Evolutionary conservation across 2,797 vertebrate species (phyloP).

Genomic region (Crenichthys baileyi): DNA sequence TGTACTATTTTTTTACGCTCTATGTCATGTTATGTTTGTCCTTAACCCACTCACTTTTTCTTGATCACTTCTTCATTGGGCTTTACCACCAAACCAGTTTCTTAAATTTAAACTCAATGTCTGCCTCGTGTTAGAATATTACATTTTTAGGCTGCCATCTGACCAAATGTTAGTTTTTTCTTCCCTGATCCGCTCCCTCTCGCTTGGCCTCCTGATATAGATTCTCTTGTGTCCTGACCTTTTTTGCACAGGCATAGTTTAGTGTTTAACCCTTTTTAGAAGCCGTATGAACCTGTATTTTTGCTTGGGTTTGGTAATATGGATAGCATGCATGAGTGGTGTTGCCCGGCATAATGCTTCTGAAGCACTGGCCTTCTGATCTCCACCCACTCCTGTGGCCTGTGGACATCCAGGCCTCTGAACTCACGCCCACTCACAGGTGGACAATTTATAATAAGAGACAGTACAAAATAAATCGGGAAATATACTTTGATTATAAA

Average conservation of each 20-base stretch:
- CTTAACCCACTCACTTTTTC: background rate
- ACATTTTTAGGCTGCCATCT: background rate
- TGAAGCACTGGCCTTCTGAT: conserved; percentile 54
- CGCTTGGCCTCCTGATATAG: conserved; percentile 31
- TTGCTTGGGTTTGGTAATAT: conserved; percentile 25
- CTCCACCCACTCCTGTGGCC: conserved; percentile 64
- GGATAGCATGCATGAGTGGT: conserved; percentile 45
- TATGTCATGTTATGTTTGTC: background rate
- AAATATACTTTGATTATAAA: conserved; percentile 7
- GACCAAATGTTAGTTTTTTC: background rate
- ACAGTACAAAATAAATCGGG: conserved; percentile 21
- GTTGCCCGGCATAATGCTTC: conserved; percentile 52
- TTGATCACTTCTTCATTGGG: background rate
- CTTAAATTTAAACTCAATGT: background rate
- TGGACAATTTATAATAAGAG: conserved; percentile 41
- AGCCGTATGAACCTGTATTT: conserved; percentile 25
- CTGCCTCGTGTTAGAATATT: background rate
- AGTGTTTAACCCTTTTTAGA: conserved; percentile 51
- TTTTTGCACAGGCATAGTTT: conserved; percentile 22
- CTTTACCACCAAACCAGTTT: background rate
- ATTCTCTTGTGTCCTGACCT: conserved; percentile 43
- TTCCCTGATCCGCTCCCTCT: conserved; percentile 20
- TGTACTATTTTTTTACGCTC: background rate
- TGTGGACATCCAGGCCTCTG: conserved; percentile 44
- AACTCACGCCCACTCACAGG: conserved; percentile 36